Evolutionary conservation across 2,888 invertebrate genomes (phyloP).

Genomic region (Diadromus collaris): DNA sequence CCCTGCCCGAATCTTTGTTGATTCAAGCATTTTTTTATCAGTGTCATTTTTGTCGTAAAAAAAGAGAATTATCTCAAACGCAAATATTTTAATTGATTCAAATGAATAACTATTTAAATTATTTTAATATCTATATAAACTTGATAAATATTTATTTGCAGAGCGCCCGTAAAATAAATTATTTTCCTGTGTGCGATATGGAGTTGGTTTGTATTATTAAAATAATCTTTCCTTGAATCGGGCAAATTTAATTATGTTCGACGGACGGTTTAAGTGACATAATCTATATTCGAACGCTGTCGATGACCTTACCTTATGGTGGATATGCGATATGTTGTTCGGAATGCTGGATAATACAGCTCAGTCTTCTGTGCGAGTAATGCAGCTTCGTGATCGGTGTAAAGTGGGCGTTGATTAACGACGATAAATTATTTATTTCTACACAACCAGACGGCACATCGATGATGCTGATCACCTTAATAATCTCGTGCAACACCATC

Average conservation of each 20-base stretch:
- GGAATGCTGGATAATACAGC: conserved; percentile 71
- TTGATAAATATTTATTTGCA: no score
- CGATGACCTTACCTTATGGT: conserved; percentile 72
- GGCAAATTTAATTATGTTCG: not conserved
- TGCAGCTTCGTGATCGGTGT: conserved; percentile 60
- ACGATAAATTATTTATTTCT: conserved; percentile 63
- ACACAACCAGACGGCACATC: conserved; percentile 56
- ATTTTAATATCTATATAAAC: no score
- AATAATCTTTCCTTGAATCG: not conserved
- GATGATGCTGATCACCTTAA: conserved; percentile 64
- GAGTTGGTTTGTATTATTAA: not conserved
- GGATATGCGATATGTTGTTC: conserved; percentile 77
- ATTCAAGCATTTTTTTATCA: no score
- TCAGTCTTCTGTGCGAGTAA: conserved; percentile 69
- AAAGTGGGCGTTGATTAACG: conserved; percentile 57
- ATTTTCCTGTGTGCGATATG: no score
- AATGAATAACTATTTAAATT: no score
- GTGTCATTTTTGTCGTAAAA: no score
- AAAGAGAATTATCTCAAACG: no score
- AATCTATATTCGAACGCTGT: not conserved
- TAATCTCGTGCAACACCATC: conserved; percentile 70
- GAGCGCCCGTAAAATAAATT: no score
- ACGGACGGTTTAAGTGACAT: not conserved
- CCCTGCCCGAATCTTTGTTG: no score
- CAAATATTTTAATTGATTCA: no score